A percentile compares a stretch with the other conserved stretches of the same genome.
phyloP scores from a whole-genome alignment of 92 coral and sea anemone genomes.

The Epizoanthus ramosus region DNA sequence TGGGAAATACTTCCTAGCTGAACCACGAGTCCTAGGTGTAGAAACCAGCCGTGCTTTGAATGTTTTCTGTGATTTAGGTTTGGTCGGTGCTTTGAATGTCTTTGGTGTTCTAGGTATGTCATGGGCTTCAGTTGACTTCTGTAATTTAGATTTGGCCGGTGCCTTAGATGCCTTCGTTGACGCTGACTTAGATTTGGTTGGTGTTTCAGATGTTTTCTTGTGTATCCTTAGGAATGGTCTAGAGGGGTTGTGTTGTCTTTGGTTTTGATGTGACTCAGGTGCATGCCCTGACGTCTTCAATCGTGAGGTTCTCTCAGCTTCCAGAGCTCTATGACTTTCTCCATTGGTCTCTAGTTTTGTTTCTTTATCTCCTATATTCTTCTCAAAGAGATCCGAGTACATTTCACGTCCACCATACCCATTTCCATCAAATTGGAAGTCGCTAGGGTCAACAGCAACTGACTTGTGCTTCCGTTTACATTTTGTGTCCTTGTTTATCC shows the following conservation, averaged over 20 bases:
- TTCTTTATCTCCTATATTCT: neutral
- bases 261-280: neutral
- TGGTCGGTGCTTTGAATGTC: too few species aligned
- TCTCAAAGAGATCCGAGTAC: neutral
- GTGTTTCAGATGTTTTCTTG: neutral
- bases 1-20: too few species aligned
- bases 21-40: too few species aligned
- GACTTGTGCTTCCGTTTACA: neutral
- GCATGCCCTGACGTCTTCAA: neutral
- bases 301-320: too few species aligned
- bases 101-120: too few species aligned
- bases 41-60: too few species aligned
- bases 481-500: neutral
- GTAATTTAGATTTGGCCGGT: too few species aligned
- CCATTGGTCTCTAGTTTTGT: conserved; percentile 1
- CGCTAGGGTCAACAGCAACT: neutral
- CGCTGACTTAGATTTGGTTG: neutral
- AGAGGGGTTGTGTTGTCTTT: neutral
- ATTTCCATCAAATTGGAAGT: neutral
- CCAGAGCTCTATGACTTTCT: neutral
- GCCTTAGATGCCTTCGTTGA: too few species aligned
- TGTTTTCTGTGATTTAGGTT: too few species aligned
- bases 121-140: too few species aligned
- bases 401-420: neutral
- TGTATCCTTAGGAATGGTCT: neutral